These are phyloP conservation scores for Pyrrhosoma nymphula DNA, from an alignment of 2,888 invertebrate genomes.

Conservation along the genomic window DNA sequence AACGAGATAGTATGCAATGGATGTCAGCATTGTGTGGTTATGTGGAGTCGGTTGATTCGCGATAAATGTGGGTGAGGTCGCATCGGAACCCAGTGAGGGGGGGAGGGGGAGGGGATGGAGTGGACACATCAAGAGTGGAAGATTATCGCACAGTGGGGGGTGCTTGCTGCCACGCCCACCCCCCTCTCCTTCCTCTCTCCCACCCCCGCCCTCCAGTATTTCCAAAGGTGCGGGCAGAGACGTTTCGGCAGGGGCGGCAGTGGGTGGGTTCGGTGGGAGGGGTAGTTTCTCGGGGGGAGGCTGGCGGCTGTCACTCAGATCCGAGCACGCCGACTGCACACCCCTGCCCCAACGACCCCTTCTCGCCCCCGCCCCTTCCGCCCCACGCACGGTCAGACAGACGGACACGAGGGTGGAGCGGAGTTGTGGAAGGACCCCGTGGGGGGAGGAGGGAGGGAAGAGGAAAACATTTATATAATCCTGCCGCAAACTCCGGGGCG, in stretches of 20 bases:
- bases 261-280: too few species aligned
- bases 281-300: too few species aligned
- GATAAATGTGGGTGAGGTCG: not conserved
- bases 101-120: not conserved
- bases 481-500: too few species aligned
- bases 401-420: too few species aligned
- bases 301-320: not conserved
- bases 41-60: too few species aligned
- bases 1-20: too few species aligned
- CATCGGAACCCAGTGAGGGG: not conserved
- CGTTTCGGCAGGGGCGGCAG: too few species aligned
- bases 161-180: conserved; percentile 1
- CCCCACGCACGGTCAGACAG: not conserved
- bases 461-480: too few species aligned
- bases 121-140: not conserved
- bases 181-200: not conserved
- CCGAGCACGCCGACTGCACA: not conserved
- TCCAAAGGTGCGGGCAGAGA: not conserved
- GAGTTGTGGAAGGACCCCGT: too few species aligned
- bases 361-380: not conserved
- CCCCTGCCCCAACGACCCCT: not conserved
- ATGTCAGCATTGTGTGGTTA: too few species aligned
- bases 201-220: not conserved
- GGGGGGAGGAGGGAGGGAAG: too few species aligned
- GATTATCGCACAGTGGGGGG: not conserved